A percentile compares a stretch with the other conserved stretches of the same genome.
Evolutionary conservation across 2,888 invertebrate species (phyloP).

Genomic region (Nysson spinosus): DNA sequence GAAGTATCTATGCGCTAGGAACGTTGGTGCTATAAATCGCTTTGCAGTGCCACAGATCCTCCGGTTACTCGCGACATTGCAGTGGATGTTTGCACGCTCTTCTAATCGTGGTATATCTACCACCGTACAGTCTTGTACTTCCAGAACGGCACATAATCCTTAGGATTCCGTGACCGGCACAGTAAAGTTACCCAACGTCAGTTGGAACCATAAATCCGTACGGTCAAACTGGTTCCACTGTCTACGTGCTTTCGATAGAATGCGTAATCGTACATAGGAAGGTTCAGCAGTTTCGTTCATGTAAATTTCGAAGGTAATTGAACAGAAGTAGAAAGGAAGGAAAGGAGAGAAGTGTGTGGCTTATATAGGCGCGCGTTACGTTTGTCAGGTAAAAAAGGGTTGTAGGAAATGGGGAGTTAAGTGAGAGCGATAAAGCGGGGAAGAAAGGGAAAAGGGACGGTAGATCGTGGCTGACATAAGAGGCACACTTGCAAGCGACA

Average conservation of each 20-base stretch:
- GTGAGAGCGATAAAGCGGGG: slow-evolving; percentile 2
- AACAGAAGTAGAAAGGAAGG: background rate
- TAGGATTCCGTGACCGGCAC: slow-evolving; percentile 26
- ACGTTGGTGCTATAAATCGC: slow-evolving; percentile 35
- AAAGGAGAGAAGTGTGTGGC: background rate
- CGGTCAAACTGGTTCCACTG: slow-evolving; percentile 12
- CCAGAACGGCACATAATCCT: slow-evolving; percentile 34
- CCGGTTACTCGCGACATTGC: slow-evolving; percentile 25
- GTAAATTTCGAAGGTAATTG: background rate
- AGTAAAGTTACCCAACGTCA: slow-evolving; percentile 51
- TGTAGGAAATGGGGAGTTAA: background rate
- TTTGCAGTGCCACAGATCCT: slow-evolving; percentile 31
- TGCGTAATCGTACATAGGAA: background rate
- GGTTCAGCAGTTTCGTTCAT: slow-evolving; percentile 25
- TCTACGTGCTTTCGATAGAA: slow-evolving; percentile 8
- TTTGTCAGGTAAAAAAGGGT: too few species aligned
- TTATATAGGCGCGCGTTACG: too few species aligned
- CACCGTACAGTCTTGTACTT: slow-evolving; percentile 19
- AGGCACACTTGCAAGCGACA: slow-evolving; percentile 28
- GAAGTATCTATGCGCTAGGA: slow-evolving; percentile 13
- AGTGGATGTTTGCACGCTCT: slow-evolving; percentile 19
- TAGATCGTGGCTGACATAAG: slow-evolving; percentile 5
- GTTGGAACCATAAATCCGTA: slow-evolving; percentile 41
- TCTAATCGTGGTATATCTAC: slow-evolving; percentile 38
- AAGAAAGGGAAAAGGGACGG: background rate